phyloP scores from a whole-genome alignment of 2,797 vertebrate species.

The Falco cherrug region DNA sequence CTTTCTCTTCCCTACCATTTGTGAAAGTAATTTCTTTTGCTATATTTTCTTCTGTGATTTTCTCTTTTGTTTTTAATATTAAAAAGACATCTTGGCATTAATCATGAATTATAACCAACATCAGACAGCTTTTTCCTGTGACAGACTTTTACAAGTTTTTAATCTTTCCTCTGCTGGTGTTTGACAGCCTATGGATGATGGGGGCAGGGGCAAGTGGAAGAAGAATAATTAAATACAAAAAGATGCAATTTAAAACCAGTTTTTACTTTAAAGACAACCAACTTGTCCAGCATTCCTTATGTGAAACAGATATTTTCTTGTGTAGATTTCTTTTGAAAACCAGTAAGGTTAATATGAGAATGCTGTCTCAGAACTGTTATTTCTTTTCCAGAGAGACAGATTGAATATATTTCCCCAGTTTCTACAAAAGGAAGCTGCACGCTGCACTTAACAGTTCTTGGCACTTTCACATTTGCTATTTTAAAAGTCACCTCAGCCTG shows the following conservation, averaged over 20 bases:
- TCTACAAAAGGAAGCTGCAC: neutral
- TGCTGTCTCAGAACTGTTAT: neutral
- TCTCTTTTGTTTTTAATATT: neutral
- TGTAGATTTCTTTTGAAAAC: neutral
- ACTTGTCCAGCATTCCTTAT: no score
- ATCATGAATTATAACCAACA: neutral
- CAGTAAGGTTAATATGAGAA: neutral
- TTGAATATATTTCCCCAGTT: neutral
- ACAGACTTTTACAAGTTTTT: neutral
- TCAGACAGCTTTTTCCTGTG: neutral
- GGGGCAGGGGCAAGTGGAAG: fast-evolving
- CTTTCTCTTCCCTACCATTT: neutral
- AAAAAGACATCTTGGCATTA: neutral
- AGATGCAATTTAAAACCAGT: neutral
- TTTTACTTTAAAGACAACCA: neutral
- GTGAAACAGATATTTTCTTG: neutral
- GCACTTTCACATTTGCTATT: neutral
- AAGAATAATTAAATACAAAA: neutral
- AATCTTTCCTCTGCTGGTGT: neutral
- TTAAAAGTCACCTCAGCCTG: neutral
- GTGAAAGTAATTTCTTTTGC: neutral
- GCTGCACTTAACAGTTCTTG: neutral
- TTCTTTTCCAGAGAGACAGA: neutral
- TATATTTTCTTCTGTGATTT: neutral
- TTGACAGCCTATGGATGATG: neutral